phyloP scores from a whole-genome alignment of 2,113 vertebrate species.

The Mustela nigripes region DNA sequence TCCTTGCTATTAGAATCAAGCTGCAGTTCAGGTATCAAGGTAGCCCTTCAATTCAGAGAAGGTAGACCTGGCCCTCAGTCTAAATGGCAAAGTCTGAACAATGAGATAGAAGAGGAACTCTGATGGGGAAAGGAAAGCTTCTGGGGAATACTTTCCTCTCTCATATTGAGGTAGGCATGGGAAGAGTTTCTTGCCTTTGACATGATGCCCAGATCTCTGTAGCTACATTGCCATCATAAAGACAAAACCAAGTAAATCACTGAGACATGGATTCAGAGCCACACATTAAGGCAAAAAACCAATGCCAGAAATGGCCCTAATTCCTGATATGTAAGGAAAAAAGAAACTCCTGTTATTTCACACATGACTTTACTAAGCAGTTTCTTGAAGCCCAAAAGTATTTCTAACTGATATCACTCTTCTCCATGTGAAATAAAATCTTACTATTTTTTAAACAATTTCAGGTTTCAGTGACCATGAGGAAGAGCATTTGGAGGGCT shows the following conservation, averaged over 20 bases:
- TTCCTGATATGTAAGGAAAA: not conserved
- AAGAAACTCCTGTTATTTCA: not conserved
- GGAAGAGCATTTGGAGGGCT: not conserved
- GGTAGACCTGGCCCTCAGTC: not conserved
- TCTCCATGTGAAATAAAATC: conserved; percentile 41
- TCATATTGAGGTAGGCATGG: not conserved
- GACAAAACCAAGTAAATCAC: not conserved
- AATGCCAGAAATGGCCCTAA: not conserved
- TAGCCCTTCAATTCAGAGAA: not conserved
- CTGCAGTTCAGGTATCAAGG: not conserved
- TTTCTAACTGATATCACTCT: not conserved
- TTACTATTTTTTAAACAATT: not conserved
- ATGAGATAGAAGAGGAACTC: not conserved
- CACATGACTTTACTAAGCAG: not conserved
- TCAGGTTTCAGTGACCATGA: not conserved
- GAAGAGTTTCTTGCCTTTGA: not conserved
- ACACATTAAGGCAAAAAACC: not conserved
- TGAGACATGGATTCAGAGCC: not conserved
- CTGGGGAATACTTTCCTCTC: not conserved
- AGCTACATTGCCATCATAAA: not conserved
- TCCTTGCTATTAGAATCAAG: not conserved
- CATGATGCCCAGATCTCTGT: not conserved
- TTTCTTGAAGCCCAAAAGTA: not conserved
- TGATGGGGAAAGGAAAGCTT: not conserved
- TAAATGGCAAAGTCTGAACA: not conserved